These are phyloP conservation scores for Dipus sagitta DNA, from an alignment of 2,797 vertebrate species.

Conservation along the genomic window DNA sequence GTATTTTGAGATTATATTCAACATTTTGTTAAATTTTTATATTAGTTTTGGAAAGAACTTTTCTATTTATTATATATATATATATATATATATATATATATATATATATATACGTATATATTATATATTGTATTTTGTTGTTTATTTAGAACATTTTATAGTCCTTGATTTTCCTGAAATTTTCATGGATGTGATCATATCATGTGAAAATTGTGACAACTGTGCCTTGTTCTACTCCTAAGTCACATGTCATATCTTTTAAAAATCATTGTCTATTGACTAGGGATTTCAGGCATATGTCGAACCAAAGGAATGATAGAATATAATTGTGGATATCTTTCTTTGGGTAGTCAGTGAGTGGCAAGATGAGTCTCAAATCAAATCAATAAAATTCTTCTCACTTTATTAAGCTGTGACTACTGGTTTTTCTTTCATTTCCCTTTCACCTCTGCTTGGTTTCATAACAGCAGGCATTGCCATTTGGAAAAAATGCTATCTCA, in stretches of 20 bases:
- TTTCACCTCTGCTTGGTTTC: neutral
- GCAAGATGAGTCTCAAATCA: neutral
- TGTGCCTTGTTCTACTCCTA: neutral
- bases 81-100: neutral
- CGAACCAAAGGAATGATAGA: neutral
- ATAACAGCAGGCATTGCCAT: neutral
- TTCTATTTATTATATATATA: neutral
- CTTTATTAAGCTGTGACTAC: neutral
- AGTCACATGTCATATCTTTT: neutral
- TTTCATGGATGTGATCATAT: neutral
- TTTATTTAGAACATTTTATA: neutral
- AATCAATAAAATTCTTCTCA: neutral
- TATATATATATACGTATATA: neutral
- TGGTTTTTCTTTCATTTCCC: neutral
- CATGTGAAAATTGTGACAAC: neutral
- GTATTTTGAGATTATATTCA: neutral
- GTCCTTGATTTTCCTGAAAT: neutral
- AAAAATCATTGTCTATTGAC: neutral
- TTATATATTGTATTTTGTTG: no score
- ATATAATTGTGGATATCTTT: neutral
- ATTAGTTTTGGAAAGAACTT: neutral
- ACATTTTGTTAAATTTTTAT: neutral
- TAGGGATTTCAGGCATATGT: neutral
- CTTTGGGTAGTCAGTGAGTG: neutral
- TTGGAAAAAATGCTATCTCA: slow-evolving; percentile 23